Conservation (phyloP, 2,797 vertebrate species). For the Parauchenoglanis punctatus region DNA sequence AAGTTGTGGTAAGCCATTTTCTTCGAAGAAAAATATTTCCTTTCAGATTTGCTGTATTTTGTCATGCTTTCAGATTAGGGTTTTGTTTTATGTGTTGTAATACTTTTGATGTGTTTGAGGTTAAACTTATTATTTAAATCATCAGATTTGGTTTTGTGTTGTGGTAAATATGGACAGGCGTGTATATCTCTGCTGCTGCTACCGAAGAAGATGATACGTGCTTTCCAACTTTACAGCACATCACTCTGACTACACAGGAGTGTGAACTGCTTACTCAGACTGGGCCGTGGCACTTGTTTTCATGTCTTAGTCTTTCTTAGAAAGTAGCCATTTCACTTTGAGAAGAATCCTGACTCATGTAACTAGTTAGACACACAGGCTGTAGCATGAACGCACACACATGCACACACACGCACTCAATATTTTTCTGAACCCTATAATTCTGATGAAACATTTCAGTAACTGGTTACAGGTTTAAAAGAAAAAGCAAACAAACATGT, state of each 20-base stretch:
- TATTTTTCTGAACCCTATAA: background rate
- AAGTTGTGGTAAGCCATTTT: no score
- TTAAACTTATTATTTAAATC: background rate
- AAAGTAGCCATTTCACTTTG: conserved; percentile 25
- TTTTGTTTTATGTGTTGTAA: background rate
- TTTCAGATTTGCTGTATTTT: no score
- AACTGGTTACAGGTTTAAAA: background rate
- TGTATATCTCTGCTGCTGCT: background rate
- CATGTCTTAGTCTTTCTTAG: conserved; percentile 13
- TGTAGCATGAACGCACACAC: background rate
- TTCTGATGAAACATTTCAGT: background rate
- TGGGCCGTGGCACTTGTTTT: background rate
- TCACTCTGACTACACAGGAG: background rate
- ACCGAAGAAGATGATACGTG: background rate
- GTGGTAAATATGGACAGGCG: background rate
- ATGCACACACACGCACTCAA: conserved; percentile 2
- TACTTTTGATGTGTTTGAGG: background rate
- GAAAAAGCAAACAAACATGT: background rate
- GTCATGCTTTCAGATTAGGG: no score
- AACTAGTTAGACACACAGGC: background rate
- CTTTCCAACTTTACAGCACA: background rate
- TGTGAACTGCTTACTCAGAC: conserved; percentile 24
- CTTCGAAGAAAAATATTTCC: no score
- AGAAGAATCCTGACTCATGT: conserved; percentile 27
- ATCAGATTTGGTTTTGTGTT: background rate